Base-by-base conservation (phyloP, 1,140 invertebrate genomes). In the Saccostrea echinata region DNA sequence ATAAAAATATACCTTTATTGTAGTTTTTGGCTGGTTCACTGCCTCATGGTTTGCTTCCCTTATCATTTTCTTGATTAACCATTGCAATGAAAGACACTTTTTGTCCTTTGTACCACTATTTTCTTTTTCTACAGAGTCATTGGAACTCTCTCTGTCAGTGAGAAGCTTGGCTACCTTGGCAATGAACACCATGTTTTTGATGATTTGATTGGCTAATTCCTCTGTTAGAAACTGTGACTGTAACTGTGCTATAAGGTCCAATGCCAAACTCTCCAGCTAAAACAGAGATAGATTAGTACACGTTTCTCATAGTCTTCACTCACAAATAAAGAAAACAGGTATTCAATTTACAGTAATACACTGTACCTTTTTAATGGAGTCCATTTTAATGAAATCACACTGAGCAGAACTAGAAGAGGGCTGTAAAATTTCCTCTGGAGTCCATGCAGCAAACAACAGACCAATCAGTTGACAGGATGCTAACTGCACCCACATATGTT, bases 401-500 rank as follows among this genome's bases (percentile, higher is more conserved):
- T n/a, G 51, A 18, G 6, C 35, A 83, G 81, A 51, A 27, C 80
- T 61, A 12, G 6, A 57, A 11, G 12, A 11, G 18, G 27, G 21
- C 33, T 82, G 27, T 68, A 35, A 94, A 55, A 97, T 93, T 87
- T 96, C 96, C 12, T 96, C 95, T 8, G 95, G 93, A 89, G 97
- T 96, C 86, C 97, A 96, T 0, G 95, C 92, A 6, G 96, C 95
- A 55, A 98, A 95, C 80, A 98, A 95, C 33, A 96, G 95, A 3
- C 97, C 97, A 35, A 98, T 94, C 61, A 98, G 95, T 93, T 98
- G 97, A 3, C 96, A 96, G 18, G 97, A 96, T 85, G 96, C 96
- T 80, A 98, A 95, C 85, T 98, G 96, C 3, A 98, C 97, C 97
- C 97, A 97, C 57, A 96, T 94, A 92, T 97, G 97, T 24, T 96